phyloP scores from a whole-genome alignment of 1,140 invertebrate genomes.

The Drosophila nebulosa region DNA sequence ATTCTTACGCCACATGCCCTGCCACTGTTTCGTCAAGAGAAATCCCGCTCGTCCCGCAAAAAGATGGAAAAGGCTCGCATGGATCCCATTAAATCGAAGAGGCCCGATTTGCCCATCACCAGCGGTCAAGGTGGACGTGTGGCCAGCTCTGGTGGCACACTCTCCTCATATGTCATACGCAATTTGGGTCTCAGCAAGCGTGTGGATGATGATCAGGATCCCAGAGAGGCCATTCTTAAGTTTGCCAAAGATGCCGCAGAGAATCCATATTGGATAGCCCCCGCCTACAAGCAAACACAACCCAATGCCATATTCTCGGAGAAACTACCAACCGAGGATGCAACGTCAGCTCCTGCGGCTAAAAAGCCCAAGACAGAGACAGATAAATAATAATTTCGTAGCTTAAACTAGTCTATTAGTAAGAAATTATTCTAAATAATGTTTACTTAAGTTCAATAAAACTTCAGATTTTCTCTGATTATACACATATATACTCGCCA shows the following conservation, averaged over 20 bases:
- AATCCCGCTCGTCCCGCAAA: slow-evolving; percentile 93
- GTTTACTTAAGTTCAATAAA: neutral
- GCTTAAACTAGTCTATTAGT: neutral
- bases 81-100: slow-evolving; percentile 94
- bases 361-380: slow-evolving; percentile 53
- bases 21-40: slow-evolving; percentile 96
- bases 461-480: neutral
- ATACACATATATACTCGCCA: no score
- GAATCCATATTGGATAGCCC: slow-evolving; percentile 98
- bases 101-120: slow-evolving; percentile 98
- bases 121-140: slow-evolving; percentile 93
- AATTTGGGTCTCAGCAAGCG: slow-evolving; percentile 96
- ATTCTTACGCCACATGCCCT: slow-evolving; percentile 99
- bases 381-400: slow-evolving; percentile 19
- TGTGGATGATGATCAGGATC: slow-evolving; percentile 97
- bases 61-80: slow-evolving; percentile 95
- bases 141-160: slow-evolving; percentile 95
- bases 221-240: slow-evolving; percentile 97
- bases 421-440: slow-evolving; percentile 26
- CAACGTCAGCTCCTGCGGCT: slow-evolving; percentile 28
- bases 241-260: slow-evolving; percentile 98
- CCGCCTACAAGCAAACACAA: slow-evolving; percentile 93
- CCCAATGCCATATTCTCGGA: slow-evolving; percentile 88
- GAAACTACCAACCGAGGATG: slow-evolving; percentile 36
- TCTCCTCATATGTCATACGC: slow-evolving; percentile 98